phyloP scores from a whole-genome alignment of 30 jellyfish, hydroid and myxozoan species.

The Hydra vulgaris region DNA sequence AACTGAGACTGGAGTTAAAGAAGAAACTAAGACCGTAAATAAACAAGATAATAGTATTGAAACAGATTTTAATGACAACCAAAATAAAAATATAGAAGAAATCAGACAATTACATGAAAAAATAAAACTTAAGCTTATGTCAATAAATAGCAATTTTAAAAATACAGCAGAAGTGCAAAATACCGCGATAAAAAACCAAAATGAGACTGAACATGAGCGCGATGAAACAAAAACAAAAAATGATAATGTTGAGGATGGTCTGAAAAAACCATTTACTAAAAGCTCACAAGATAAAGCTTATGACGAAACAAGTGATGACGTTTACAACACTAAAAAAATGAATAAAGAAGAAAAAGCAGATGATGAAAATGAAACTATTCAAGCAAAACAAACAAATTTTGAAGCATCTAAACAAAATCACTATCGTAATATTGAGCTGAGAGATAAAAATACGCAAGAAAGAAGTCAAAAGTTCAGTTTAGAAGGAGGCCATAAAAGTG shows the following conservation, averaged over 20 bases:
- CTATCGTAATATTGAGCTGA: not conserved
- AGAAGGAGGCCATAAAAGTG: not conserved
- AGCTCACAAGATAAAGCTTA: not conserved
- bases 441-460: no score
- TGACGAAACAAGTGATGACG: not conserved
- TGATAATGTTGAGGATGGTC: not conserved
- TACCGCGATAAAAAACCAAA: not conserved
- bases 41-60: not conserved
- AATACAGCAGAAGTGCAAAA: not conserved
- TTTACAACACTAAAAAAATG: not conserved
- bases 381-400: not conserved
- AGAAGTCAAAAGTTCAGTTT: not conserved
- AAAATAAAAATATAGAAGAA: not conserved
- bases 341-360: not conserved
- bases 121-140: not conserved
- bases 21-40: not conserved
- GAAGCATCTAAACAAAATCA: not conserved
- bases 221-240: conserved; percentile 1
- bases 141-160: not conserved
- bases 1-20: not conserved
- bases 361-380: not conserved
- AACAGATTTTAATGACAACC: not conserved
- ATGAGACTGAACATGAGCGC: not conserved
- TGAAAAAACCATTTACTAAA: not conserved
- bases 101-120: not conserved